Base-by-base conservation (phyloP, 2,797 vertebrate genomes). In the Coendou prehensilis region DNA sequence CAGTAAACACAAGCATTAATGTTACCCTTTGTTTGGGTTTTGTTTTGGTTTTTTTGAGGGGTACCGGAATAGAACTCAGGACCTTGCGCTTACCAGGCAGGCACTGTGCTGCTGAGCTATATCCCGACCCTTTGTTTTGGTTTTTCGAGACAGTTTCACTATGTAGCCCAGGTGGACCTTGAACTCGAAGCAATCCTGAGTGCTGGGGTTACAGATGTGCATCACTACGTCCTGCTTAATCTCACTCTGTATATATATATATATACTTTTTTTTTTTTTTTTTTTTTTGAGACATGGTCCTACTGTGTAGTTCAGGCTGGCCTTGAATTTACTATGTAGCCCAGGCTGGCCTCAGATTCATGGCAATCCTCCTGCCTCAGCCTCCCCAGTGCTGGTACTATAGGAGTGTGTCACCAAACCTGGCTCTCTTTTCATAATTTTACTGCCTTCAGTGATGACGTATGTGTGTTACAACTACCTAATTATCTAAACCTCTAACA, bases 1-100 rank as follows among this genome's bases (percentile, higher is more conserved):
- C 11, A 71, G 30, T 87, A 75, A 89, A 37, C 61, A 89, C 41
- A 95, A 90, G 37, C 30, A 93, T 37, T 93, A 75, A 88, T 83
- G 47, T 92, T 28, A 88, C 5, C 81, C 56, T 86, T 94, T 75
- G 37, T 41, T 41, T 41, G 37, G 37, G 37, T 41, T 41, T 41
- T 41, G 37, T 41, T 41, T 41, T 41, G 37, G 37, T 41, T 41
- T 41, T 41, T 41, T 41, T 41, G 37, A 41, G 37, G 37, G 37
- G 37, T 41, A 41, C 37, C 37, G 2, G 37, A 41, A 41, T 41
- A 41, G 37, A 41, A 41, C 37, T 41, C 37, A 41, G 37, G 37
- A 41, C 37, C 37, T 41, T 2, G 37, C 37, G 37, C 37, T 41
- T 41, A 41, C 37, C 37, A 41, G 37, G 37, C 37, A 41, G 37